phyloP scores from a whole-genome alignment of 2,113 vertebrate species.

The Chaetodon trifascialis region DNA sequence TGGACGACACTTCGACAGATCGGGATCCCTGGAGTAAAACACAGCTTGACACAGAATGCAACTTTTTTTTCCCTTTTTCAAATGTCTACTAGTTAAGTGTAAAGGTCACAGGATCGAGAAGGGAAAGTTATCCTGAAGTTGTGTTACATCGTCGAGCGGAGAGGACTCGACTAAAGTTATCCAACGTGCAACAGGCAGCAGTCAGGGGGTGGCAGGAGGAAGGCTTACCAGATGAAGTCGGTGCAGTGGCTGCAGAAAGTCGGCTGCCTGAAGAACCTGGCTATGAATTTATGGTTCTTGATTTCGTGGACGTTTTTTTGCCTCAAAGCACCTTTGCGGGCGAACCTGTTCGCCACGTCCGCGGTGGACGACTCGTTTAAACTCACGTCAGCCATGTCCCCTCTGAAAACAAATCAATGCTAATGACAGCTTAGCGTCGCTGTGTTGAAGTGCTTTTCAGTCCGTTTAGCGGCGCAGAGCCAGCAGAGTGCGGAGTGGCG shows the following conservation, averaged over 20 bases:
- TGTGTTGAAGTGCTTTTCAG: neutral
- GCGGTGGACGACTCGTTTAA: conserved; percentile 85
- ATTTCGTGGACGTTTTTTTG: conserved; percentile 92
- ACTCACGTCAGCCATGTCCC: conserved; percentile 90
- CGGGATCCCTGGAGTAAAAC: neutral
- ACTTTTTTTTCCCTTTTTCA: neutral
- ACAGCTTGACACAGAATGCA: fast-evolving
- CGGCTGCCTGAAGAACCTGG: conserved; percentile 91
- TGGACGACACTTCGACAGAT: neutral
- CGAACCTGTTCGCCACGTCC: conserved; percentile 91
- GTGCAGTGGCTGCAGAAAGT: conserved; percentile 93
- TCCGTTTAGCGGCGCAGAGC: conserved; percentile 37
- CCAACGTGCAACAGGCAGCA: conserved; percentile 73
- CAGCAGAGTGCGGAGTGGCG: conserved; percentile 42
- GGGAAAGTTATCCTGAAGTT: conserved; percentile 46
- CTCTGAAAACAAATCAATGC: conserved; percentile 17
- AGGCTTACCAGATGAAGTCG: conserved; percentile 90
- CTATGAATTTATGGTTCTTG: conserved; percentile 90
- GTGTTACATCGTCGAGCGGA: conserved; percentile 52
- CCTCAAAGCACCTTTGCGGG: conserved; percentile 90
- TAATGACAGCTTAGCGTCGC: conserved; percentile 6
- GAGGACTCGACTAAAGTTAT: conserved; percentile 44
- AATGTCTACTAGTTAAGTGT: neutral
- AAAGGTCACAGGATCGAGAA: neutral
- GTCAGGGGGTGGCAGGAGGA: conserved; percentile 21